A percentile compares a stretch with the other conserved stretches of the same genome.
phyloP scores from a whole-genome alignment of 1,140 invertebrate species.

The Stegodyphus mimosarum region DNA sequence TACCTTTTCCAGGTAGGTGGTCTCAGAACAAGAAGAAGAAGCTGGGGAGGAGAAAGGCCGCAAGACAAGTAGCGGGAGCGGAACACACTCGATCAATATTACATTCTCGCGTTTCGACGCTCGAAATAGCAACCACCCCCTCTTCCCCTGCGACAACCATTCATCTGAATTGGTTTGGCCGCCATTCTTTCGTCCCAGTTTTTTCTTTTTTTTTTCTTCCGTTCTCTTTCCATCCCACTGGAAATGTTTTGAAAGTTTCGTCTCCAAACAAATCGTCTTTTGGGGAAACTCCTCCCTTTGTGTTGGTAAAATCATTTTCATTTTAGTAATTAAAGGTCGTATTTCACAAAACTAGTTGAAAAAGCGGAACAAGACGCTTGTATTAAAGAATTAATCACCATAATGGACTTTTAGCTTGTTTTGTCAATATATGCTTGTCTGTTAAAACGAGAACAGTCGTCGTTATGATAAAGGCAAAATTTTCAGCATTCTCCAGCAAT shows the following conservation, averaged over 20 bases:
- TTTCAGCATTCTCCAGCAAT: no score
- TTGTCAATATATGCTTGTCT: no score
- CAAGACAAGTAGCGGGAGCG: background rate
- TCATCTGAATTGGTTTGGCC: background rate
- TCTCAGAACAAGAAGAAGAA: background rate
- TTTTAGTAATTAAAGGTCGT: no score
- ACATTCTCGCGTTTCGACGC: constrained; percentile 9
- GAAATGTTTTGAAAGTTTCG: background rate
- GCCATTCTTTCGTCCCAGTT: background rate
- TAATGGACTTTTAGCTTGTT: no score
- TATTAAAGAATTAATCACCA: no score
- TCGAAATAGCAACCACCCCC: constrained; percentile 11
- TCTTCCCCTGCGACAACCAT: background rate
- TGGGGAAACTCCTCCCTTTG: background rate
- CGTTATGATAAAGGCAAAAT: no score
- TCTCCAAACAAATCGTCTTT: background rate
- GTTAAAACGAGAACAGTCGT: no score
- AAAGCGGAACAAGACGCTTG: no score
- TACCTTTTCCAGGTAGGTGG: background rate
- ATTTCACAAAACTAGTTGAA: no score
- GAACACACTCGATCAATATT: constrained; percentile 8
- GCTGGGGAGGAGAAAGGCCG: background rate
- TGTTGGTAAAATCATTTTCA: no score
- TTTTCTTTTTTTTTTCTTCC: background rate
- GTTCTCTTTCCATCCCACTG: background rate